These are phyloP conservation scores for Siphonodentalium dalli DNA, from an alignment of 2,888 invertebrate species.

Conservation along the genomic window DNA sequence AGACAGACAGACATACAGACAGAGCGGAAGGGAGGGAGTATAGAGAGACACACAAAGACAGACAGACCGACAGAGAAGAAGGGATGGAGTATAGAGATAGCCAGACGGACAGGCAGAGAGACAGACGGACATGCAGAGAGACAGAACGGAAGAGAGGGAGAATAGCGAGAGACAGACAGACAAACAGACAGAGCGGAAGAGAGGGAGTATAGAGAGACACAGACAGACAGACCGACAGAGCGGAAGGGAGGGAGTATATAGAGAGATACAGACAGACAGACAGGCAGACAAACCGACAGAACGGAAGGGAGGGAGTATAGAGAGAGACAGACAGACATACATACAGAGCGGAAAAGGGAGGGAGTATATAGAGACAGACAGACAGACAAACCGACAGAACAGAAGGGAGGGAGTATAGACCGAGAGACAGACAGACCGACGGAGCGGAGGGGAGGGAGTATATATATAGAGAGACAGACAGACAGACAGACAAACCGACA, in stretches of 20 bases:
- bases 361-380: background rate
- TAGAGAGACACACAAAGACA: too few relatives aligned
- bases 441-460: background rate
- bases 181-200: conserved; percentile 11
- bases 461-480: background rate
- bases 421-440: background rate
- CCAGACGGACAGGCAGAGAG: background rate
- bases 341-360: background rate
- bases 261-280: too few relatives aligned
- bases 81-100: conserved; percentile 8
- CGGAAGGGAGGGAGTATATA: background rate
- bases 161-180: conserved; percentile 2
- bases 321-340: too few relatives aligned
- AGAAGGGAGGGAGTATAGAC: background rate
- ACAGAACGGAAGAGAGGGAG: background rate
- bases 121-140: background rate
- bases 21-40: too few relatives aligned
- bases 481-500: background rate
- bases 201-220: conserved; percentile 5
- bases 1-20: too few relatives aligned
- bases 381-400: background rate
- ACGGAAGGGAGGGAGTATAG: too few relatives aligned
- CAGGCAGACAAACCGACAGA: too few relatives aligned
- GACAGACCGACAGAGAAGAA: conserved; percentile 4
- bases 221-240: background rate